Conservation (phyloP, 2,888 invertebrate species). For the Cacoxenus indagator region DNA sequence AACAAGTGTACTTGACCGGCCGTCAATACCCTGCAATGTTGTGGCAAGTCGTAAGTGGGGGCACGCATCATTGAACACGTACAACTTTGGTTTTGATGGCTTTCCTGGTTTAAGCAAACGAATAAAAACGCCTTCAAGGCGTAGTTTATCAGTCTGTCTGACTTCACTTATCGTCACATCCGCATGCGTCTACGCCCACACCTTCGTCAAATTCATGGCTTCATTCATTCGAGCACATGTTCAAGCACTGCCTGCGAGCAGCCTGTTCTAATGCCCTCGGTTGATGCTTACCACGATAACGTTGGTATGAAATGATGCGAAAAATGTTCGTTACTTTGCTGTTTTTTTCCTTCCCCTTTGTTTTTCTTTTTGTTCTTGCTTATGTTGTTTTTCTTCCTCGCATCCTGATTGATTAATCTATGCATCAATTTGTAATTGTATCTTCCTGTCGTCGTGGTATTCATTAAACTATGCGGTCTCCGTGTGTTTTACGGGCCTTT, state of each 20-base stretch:
- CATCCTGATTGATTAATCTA: conserved; percentile 59
- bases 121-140: too few relatives aligned
- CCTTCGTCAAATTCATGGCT: too few relatives aligned
- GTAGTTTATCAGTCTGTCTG: too few relatives aligned
- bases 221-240: conserved; percentile 1
- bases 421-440: conserved; percentile 62
- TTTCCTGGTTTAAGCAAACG: not conserved
- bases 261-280: not conserved
- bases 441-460: conserved; percentile 29
- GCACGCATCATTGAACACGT: not conserved
- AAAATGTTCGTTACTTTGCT: conserved; percentile 35
- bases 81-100: not conserved
- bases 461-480: conserved; percentile 39
- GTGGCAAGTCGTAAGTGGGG: not conserved
- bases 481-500: not conserved
- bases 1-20: too few relatives aligned
- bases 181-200: too few relatives aligned
- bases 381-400: conserved; percentile 11
- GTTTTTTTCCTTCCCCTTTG: conserved; percentile 7
- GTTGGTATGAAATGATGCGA: conserved; percentile 30
- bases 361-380: conserved; percentile 5
- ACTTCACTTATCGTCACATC: too few relatives aligned
- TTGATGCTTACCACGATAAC: conserved; percentile 15
- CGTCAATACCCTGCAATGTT: not conserved
- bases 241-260: not conserved